A percentile compares a stretch with the other conserved stretches of the same genome.
phyloP scores from a whole-genome alignment of 35 echinoderm and acorn worm genomes.

The Anneissia japonica region DNA sequence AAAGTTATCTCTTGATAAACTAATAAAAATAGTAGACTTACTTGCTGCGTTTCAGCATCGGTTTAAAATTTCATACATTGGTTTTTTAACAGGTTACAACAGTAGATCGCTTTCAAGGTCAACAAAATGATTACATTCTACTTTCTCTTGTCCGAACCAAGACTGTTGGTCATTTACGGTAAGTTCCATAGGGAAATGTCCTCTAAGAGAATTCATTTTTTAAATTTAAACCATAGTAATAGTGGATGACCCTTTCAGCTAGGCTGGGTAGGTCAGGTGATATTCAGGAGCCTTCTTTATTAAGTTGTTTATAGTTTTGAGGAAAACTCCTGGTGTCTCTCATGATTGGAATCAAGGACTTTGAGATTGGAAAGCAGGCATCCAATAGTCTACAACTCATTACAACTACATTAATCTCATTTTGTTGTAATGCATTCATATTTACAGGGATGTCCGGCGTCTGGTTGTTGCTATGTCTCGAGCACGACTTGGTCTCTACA shows the following conservation, averaged over 20 bases:
- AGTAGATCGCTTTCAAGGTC: constrained; percentile 95
- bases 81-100: constrained; percentile 86
- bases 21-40: too few species aligned
- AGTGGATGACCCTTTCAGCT: too few species aligned
- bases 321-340: background rate
- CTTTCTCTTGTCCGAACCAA: constrained; percentile 79
- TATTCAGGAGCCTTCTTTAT: too few species aligned
- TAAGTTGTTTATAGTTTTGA: too few species aligned
- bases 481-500: constrained; percentile 85
- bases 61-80: too few species aligned
- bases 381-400: background rate
- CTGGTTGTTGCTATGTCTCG: constrained; percentile 96
- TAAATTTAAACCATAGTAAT: too few species aligned
- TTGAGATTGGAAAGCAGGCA: too few species aligned
- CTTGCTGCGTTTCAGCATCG: too few species aligned
- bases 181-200: too few species aligned
- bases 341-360: background rate
- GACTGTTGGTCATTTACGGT: constrained; percentile 93
- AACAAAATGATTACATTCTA: constrained; percentile 99
- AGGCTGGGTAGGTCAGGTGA: too few species aligned
- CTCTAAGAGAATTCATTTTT: too few species aligned
- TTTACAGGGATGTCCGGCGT: constrained; percentile 75
- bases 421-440: background rate
- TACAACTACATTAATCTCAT: background rate
- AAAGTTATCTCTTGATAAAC: too few species aligned